Percentiles rank a stretch among this genome's conserved stretches.
Evolutionary conservation across 1,140 invertebrate species (phyloP).

Genomic region (Rhizoglyphus robini): DNA sequence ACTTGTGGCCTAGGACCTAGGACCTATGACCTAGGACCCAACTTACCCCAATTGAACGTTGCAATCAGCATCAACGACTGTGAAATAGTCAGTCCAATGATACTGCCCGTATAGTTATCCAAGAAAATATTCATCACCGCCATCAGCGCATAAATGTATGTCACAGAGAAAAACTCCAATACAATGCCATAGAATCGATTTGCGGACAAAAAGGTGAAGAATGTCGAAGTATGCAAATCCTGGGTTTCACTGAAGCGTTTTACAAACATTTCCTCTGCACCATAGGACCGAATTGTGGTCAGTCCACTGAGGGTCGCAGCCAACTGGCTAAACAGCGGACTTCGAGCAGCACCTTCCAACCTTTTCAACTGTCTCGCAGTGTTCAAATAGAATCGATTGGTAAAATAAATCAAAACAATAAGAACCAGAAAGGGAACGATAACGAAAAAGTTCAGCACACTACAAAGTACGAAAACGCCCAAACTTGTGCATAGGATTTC

Average conservation of each 20-base stretch:
- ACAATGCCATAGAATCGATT: neutral
- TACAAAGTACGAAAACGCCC: slow-evolving; percentile 1
- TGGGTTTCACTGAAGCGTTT: slow-evolving; percentile 41
- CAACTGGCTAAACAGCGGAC: slow-evolving; percentile 41
- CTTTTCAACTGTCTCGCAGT: slow-evolving; percentile 75
- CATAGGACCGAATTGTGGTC: slow-evolving; percentile 38
- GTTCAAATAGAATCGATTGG: slow-evolving; percentile 59
- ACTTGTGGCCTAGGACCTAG: neutral
- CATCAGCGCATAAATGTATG: neutral
- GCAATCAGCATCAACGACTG: slow-evolving; percentile 59
- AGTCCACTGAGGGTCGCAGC: slow-evolving; percentile 39
- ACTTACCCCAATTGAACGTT: slow-evolving; percentile 66
- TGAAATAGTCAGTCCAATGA: slow-evolving; percentile 49
- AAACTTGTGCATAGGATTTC: slow-evolving; percentile 27
- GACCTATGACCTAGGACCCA: neutral
- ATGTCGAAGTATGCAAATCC: slow-evolving; percentile 54
- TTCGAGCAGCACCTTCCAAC: slow-evolving; percentile 38
- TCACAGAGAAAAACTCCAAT: neutral
- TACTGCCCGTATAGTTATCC: neutral
- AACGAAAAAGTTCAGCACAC: neutral
- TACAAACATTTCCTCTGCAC: slow-evolving; percentile 46
- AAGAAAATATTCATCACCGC: neutral
- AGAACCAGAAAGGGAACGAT: slow-evolving; percentile 47
- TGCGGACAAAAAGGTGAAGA: slow-evolving; percentile 49
- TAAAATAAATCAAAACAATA: slow-evolving; percentile 51